Base-by-base conservation (phyloP, 2,113 vertebrate genomes). In the Struthio camelus region DNA sequence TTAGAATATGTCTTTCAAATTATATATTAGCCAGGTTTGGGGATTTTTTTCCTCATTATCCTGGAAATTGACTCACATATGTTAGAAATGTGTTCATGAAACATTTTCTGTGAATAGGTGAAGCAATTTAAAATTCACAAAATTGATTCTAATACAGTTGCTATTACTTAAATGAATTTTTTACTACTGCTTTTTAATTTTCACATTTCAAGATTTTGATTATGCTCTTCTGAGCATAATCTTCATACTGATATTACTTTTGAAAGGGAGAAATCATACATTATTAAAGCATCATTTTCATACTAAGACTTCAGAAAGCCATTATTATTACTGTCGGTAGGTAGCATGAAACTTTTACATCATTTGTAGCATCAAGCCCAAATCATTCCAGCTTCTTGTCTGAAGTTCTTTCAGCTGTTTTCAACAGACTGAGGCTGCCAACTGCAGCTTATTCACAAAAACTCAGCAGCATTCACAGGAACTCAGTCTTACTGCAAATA, bases 371-470 rank as follows among this genome's bases (percentile, higher is more conserved):
- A 24, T 40, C n/a, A 71, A 53, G 15, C 27, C 71, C 7, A 89
- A 71, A 66, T 75, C 58, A 89, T 84, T 90, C 51, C 5, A 71
- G 3, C 10, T 62, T 87, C 22, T 64, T 72, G 9, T 90, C 51
- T 92, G 85, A 90, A 87, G 22, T 79, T 11, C 58, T 94, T 90
- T 79, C 48, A 51, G 12, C 10, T 85, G 25, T 78, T 94, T 86
- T n/a, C 5, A 59, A 15, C 30, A 3, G 3, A 80, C 83, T 54
- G 25, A 65, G 30, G 19, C 34, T 90, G 46, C 87, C 40, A 90
- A 14, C 17, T 66, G 14, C 44, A 72, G 2, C 6, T 80, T 13
- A 72, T 13, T 72, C 32, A 61, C 4, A 14, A 6, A n/a, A 82
- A 71, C 64, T 82, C 30, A 80, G 19, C 7, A 69, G 10, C 5